Conservation (phyloP, 2,888 invertebrate species). For the Perizoma flavofasciatum region DNA sequence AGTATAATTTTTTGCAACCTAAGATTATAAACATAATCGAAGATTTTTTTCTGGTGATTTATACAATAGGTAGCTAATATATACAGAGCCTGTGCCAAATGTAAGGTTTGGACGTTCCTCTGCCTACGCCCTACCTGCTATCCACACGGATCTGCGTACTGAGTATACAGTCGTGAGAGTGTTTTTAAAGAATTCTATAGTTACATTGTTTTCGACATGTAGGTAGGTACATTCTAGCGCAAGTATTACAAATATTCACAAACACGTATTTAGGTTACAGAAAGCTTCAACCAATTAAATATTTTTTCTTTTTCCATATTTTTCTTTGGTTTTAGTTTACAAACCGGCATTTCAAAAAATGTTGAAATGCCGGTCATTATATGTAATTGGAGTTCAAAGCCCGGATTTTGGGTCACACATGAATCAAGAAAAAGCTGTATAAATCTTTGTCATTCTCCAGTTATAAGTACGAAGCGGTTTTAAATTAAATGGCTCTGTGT, state of each 20-base stretch:
- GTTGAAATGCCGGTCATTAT: constrained; percentile 20
- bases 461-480: constrained; percentile 4
- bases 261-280: constrained; percentile 19
- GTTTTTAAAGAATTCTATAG: too few species aligned
- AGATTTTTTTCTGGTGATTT: too few species aligned
- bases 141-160: too few species aligned
- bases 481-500: constrained; percentile 8
- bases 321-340: constrained; percentile 6
- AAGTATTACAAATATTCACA: constrained; percentile 8
- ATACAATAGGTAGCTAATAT: too few species aligned
- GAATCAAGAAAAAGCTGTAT: constrained; percentile 17
- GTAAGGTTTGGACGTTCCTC: too few species aligned
- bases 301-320: constrained; percentile 8
- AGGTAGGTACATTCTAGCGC: neutral
- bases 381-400: constrained; percentile 28
- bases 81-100: too few species aligned
- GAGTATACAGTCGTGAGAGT: too few species aligned
- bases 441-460: constrained; percentile 17
- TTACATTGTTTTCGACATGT: too few species aligned
- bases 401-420: constrained; percentile 21
- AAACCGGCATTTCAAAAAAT: neutral
- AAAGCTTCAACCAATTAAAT: constrained; percentile 13
- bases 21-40: too few species aligned
- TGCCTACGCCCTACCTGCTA: too few species aligned
- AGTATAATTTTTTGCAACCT: too few species aligned